Conservation (phyloP, 35 echinoderm and acorn worm species). For the Strongylocentrotus purpuratus region DNA sequence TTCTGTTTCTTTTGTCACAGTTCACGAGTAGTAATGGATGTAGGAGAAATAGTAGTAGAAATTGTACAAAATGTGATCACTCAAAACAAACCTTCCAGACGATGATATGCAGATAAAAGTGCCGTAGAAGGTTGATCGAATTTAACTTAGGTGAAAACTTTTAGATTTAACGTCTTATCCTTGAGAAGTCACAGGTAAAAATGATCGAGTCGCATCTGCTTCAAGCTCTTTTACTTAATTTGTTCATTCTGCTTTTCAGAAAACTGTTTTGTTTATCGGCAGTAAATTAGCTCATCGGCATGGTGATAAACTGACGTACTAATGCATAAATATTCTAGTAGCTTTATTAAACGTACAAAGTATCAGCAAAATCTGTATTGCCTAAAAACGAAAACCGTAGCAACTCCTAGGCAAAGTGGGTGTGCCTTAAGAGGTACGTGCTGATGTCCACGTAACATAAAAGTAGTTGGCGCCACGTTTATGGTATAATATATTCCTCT, state of each 20-base stretch:
- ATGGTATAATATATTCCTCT: too few species aligned
- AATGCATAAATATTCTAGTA: neutral
- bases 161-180: neutral
- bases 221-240: neutral
- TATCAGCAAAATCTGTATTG: neutral
- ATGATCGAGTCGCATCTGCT: neutral
- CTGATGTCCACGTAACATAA: neutral
- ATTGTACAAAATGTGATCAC: too few species aligned
- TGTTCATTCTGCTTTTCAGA: neutral
- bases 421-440: neutral
- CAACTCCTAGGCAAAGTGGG: neutral
- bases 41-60: too few species aligned
- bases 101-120: neutral
- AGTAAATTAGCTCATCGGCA: neutral
- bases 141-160: neutral
- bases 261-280: neutral
- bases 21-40: too few species aligned
- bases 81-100: neutral
- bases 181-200: neutral
- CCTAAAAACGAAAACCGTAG: neutral
- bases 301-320: neutral
- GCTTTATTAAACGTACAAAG: neutral
- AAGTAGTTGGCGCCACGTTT: neutral
- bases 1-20: too few species aligned
- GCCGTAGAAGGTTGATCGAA: neutral